Evolutionary conservation across 64 coral and sea anemone species (phyloP).

Genomic region (Cladopsammia gracilis): DNA sequence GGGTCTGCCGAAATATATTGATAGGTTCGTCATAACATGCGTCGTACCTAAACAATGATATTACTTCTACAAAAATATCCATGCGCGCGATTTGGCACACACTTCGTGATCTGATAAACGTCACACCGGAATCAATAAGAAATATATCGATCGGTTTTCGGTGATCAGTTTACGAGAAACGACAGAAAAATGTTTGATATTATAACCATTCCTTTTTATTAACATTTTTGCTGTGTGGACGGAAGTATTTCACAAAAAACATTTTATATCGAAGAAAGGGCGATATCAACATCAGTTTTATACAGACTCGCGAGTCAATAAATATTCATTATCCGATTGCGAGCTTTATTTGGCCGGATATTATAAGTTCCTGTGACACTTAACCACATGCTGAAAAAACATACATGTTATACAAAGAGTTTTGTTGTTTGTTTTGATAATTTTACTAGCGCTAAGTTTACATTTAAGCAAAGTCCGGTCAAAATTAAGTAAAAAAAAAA

Average conservation of each 20-base stretch:
- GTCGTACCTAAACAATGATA: background rate
- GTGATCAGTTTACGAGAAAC: background rate
- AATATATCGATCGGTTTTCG: too few relatives aligned
- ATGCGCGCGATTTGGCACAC: too few relatives aligned
- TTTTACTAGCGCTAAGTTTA: background rate
- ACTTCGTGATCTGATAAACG: too few relatives aligned
- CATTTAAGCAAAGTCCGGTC: conserved; percentile 3
- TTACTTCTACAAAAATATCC: background rate
- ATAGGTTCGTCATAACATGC: background rate
- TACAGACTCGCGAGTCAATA: background rate
- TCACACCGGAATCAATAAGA: too few relatives aligned
- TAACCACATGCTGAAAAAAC: background rate
- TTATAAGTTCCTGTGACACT: background rate
- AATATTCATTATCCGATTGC: background rate
- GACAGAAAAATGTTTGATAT: background rate
- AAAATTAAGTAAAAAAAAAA: background rate
- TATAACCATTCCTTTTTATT: background rate
- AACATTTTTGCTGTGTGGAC: background rate
- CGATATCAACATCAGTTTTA: background rate
- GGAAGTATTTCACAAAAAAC: background rate
- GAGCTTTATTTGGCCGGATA: background rate
- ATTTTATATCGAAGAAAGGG: background rate
- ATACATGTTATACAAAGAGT: background rate
- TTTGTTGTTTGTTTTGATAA: conserved; percentile 9
- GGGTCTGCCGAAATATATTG: background rate